A percentile compares a stretch with the other conserved stretches of the same genome.
phyloP scores from a whole-genome alignment of 2,888 invertebrate species.

The Diarsia rubi region DNA sequence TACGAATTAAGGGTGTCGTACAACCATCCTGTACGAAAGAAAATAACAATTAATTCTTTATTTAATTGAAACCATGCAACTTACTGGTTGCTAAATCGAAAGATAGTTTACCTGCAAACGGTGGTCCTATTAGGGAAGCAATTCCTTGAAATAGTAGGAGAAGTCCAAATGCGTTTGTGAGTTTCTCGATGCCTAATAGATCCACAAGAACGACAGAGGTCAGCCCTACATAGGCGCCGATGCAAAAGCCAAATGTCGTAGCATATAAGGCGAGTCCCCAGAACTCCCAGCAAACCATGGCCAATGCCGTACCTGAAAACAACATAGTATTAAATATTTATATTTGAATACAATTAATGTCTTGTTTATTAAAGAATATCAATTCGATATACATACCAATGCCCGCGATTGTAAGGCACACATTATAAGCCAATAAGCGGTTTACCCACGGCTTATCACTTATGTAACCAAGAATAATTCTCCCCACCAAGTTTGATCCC shows the following conservation, averaged over 20 bases:
- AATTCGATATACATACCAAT: conserved; percentile 92
- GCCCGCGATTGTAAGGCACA: conserved; percentile 97
- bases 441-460: conserved; percentile 98
- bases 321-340: conserved; percentile 23
- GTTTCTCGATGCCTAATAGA: conserved; percentile 96
- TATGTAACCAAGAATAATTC: conserved; percentile 96
- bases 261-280: conserved; percentile 94
- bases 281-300: conserved; percentile 94
- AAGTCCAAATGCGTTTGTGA: conserved; percentile 99
- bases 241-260: conserved; percentile 96
- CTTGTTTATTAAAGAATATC: conserved; percentile 19
- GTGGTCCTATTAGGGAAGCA: conserved; percentile 97
- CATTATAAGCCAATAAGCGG: conserved; percentile 96
- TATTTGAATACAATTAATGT: neutral
- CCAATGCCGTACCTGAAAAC: conserved; percentile 94
- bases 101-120: conserved; percentile 94
- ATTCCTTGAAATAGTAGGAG: conserved; percentile 98
- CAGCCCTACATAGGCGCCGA: conserved; percentile 98
- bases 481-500: conserved; percentile 96
- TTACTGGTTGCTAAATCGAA: neutral
- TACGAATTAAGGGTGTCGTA: conserved; percentile 95
- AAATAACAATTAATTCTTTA: conserved; percentile 3
- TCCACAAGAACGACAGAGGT: conserved; percentile 99
- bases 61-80: neutral
- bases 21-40: conserved; percentile 93